Conservation (phyloP, 2,113 vertebrate species). For the Genyomyrus donnyi region DNA sequence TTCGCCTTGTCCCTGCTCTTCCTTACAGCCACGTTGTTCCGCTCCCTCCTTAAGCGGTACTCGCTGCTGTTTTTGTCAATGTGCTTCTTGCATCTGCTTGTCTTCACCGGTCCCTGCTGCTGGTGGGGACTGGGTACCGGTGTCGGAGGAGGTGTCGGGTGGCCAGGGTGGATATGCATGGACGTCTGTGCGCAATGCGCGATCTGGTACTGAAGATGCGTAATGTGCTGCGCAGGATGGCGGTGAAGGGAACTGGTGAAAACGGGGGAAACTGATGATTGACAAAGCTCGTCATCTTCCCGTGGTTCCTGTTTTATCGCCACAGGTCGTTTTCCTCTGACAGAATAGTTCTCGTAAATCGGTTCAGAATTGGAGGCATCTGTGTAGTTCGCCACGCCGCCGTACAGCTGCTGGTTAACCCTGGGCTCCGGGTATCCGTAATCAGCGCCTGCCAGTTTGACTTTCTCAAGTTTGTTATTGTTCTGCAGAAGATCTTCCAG, state of each 20-base stretch:
- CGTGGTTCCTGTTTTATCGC: constrained; percentile 91
- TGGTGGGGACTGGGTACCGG: constrained; percentile 87
- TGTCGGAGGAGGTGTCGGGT: constrained; percentile 91
- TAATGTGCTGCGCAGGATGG: constrained; percentile 58
- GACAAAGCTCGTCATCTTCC: constrained; percentile 76
- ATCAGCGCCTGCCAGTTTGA: constrained; percentile 73
- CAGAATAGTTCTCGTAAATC: constrained; percentile 71
- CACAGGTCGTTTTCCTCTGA: constrained; percentile 70
- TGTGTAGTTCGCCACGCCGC: constrained; percentile 72
- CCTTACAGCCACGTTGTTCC: constrained; percentile 96
- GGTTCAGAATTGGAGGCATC: constrained; percentile 76
- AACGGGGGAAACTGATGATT: constrained; percentile 60
- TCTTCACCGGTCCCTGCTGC: constrained; percentile 58
- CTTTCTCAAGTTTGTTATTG: constrained; percentile 76
- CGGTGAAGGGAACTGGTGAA: constrained; percentile 57
- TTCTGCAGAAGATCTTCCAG: constrained; percentile 93
- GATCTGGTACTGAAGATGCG: constrained; percentile 92
- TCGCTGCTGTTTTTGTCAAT: constrained; percentile 90
- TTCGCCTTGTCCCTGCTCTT: constrained; percentile 97
- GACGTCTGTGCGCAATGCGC: constrained; percentile 93
- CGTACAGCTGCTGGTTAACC: constrained; percentile 53
- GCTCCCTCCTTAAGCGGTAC: constrained; percentile 88
- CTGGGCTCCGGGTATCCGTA: constrained; percentile 63
- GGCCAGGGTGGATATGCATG: constrained; percentile 89
- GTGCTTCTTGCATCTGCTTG: constrained; percentile 76